These are phyloP conservation scores for Cheilosia vulpina DNA, from an alignment of 2,888 invertebrate genomes.

Conservation along the genomic window DNA sequence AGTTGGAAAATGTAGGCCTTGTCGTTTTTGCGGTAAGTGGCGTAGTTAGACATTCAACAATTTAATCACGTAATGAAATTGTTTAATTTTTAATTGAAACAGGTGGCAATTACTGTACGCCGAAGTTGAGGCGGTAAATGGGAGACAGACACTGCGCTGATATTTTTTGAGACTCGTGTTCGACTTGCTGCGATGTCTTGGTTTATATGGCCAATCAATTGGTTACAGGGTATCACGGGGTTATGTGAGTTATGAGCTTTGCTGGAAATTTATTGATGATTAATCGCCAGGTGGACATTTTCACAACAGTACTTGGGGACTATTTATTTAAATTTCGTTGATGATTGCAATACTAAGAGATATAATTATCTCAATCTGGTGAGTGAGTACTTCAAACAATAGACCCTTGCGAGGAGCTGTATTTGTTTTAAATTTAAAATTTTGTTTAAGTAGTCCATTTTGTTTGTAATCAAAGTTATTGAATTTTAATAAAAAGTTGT, in stretches of 20 bases:
- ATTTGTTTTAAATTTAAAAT: no score
- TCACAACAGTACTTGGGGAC: neutral
- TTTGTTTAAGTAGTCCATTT: no score
- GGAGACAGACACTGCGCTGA: neutral
- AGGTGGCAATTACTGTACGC: conserved; percentile 5
- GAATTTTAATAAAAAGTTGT: no score
- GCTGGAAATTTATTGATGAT: neutral
- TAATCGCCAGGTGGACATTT: neutral
- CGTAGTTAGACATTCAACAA: conserved; percentile 40
- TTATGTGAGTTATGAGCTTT: neutral
- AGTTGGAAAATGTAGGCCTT: conserved; percentile 35
- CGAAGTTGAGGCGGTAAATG: neutral
- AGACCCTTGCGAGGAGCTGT: no score
- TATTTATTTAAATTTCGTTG: neutral
- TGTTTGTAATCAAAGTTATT: no score
- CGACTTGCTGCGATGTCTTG: neutral
- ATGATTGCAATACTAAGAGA: neutral
- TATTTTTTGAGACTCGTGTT: neutral
- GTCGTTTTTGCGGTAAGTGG: conserved; percentile 24
- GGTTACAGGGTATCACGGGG: neutral
- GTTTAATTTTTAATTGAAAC: conserved; percentile 35
- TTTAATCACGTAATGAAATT: conserved; percentile 57
- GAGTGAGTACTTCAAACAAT: no score
- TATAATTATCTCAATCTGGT: no score
- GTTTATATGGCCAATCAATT: conserved; percentile 2